Evolutionary conservation across 1,140 invertebrate genomes (phyloP).

Genomic region (Pogonomyrmex barbatus): DNA sequence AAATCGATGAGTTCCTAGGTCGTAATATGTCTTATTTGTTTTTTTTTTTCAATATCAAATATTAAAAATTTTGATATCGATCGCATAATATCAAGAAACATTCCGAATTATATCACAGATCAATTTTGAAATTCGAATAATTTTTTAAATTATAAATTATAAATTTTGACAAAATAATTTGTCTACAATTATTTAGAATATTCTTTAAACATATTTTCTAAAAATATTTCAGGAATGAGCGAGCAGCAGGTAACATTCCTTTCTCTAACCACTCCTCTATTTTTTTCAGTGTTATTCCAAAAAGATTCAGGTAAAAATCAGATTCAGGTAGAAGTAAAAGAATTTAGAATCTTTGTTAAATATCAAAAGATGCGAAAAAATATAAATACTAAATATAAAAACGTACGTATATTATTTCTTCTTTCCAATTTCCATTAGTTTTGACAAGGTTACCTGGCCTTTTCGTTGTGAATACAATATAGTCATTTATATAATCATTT

Average conservation of each 20-base stretch:
- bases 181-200: neutral
- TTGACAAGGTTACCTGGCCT: neutral
- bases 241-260: neutral
- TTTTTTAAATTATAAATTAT: neutral
- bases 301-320: neutral
- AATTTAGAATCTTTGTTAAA: neutral
- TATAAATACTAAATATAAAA: neutral
- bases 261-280: neutral
- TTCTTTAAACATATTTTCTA: neutral
- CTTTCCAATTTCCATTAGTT: neutral
- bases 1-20: neutral
- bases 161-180: neutral
- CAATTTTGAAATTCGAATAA: neutral
- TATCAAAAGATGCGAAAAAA: neutral
- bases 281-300: neutral
- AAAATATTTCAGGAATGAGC: neutral
- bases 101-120: neutral
- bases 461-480: neutral
- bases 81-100: neutral
- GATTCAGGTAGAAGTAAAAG: neutral
- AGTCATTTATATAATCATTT: neutral
- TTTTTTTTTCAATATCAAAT: neutral
- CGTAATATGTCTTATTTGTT: neutral
- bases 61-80: neutral
- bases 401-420: too few species aligned